These are phyloP conservation scores for Apodemus sylvaticus DNA, from an alignment of 2,113 vertebrate species.

Conservation along the genomic window DNA sequence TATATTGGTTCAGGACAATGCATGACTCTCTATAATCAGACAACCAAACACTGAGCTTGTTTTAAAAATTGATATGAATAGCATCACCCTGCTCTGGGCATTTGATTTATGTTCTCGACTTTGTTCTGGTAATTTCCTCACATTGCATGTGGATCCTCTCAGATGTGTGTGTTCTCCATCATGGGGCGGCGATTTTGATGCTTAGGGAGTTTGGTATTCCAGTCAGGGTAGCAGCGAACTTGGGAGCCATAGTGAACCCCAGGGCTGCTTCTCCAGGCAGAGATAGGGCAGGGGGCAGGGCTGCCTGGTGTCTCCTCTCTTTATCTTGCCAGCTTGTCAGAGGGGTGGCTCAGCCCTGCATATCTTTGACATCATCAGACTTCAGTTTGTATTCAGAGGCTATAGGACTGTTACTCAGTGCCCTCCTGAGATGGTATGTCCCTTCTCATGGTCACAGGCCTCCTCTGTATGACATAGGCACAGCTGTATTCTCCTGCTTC, in stretches of 20 bases:
- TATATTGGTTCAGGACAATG: neutral
- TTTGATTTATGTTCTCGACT: neutral
- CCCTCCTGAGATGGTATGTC: rapidly evolving
- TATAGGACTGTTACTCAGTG: rapidly evolving
- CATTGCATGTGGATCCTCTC: rapidly evolving
- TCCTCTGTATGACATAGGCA: too few species aligned
- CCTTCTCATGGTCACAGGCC: neutral
- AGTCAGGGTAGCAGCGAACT: rapidly evolving
- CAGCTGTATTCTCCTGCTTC: too few species aligned
- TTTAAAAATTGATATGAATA: neutral
- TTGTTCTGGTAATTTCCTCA: too few species aligned
- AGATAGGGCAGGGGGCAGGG: neutral
- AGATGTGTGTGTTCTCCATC: rapidly evolving
- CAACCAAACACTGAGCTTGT: neutral
- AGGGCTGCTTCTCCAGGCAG: rapidly evolving
- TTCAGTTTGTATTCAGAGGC: rapidly evolving
- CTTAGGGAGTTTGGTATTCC: neutral
- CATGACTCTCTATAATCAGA: neutral
- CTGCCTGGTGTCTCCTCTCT: too few species aligned
- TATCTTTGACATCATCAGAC: rapidly evolving
- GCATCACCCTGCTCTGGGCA: neutral
- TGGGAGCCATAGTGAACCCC: neutral
- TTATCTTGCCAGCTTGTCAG: rapidly evolving
- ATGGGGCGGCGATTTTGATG: rapidly evolving
- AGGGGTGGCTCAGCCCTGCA: rapidly evolving